Conservation (phyloP, 2,888 invertebrate genomes). For the Tipula confusa region DNA sequence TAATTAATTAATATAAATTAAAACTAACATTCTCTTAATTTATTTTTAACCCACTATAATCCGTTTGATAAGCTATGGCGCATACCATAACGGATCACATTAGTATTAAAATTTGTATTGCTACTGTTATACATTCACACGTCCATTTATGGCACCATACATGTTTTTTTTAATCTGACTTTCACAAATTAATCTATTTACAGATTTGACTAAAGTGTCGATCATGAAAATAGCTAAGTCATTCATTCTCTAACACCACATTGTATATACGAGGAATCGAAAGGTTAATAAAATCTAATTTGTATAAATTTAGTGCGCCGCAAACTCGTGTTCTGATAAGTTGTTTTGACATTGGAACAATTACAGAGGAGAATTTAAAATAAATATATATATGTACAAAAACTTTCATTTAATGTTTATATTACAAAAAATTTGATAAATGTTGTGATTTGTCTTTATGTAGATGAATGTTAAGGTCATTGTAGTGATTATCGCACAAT, state of each 20-base stretch:
- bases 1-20: too few relatives aligned
- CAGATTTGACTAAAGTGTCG: neutral
- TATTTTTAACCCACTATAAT: too few relatives aligned
- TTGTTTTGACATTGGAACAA: neutral
- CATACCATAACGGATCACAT: too few relatives aligned
- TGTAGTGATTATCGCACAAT: neutral
- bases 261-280: neutral
- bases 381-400: too few relatives aligned
- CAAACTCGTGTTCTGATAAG: neutral
- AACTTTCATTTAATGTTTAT: neutral
- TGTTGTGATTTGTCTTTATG: neutral
- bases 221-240: neutral
- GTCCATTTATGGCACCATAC: too few relatives aligned
- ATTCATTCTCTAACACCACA: neutral
- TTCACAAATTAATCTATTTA: neutral
- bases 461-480: neutral
- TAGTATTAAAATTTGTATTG: too few relatives aligned
- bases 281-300: neutral
- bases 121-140: too few relatives aligned
- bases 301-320: neutral
- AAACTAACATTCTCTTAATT: too few relatives aligned
- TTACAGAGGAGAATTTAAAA: neutral
- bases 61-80: too few relatives aligned
- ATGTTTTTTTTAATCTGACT: too few relatives aligned
- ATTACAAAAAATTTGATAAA: neutral